phyloP scores from a whole-genome alignment of 2,888 invertebrate species.

The Xestia sexstrigata region DNA sequence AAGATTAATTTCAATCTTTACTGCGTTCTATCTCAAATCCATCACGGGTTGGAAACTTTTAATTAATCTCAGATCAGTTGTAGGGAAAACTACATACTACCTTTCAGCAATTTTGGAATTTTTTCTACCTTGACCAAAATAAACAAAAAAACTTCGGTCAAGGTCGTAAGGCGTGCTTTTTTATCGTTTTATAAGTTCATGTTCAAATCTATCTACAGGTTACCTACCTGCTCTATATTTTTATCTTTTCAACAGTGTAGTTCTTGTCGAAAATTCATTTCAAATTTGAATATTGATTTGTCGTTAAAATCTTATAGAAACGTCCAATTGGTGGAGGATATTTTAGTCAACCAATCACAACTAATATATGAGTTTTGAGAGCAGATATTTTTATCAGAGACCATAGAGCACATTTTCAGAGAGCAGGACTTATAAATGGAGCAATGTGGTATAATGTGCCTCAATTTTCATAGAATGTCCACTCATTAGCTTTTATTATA shows the following conservation, averaged over 20 bases:
- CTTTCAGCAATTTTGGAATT: constrained; percentile 35
- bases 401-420: not conserved
- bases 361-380: too few relatives aligned
- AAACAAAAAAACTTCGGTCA: constrained; percentile 33
- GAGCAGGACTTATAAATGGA: not conserved
- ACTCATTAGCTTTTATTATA: constrained; percentile 18
- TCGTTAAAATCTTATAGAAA: not conserved
- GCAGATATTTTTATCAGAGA: too few relatives aligned
- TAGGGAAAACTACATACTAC: not conserved
- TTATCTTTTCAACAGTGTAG: not conserved
- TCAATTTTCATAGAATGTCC: constrained; percentile 3
- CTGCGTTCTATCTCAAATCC: not conserved
- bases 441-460: not conserved
- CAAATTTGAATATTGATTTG: not conserved
- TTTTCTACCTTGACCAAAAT: constrained; percentile 43
- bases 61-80: constrained; percentile 10
- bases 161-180: constrained; percentile 27
- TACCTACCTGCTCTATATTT: not conserved
- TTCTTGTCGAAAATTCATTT: not conserved
- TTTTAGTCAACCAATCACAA: not conserved
- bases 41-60: not conserved
- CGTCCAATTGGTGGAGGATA: not conserved
- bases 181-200: constrained; percentile 30
- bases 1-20: not conserved
- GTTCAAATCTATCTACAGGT: constrained; percentile 3